Base-by-base conservation (phyloP, 2,888 invertebrate species). In the Thereva unica region DNA sequence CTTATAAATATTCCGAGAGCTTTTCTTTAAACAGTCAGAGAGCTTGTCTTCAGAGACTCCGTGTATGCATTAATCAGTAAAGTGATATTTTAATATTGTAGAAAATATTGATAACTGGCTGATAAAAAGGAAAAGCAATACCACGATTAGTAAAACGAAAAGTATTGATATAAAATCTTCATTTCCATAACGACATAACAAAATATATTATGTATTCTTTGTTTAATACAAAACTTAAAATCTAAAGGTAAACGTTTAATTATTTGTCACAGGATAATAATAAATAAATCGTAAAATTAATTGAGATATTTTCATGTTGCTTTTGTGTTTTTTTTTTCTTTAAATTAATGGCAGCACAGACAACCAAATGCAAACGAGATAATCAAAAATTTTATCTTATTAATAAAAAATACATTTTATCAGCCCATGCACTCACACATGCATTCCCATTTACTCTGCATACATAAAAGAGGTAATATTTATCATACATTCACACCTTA, bases 291-390 rank as follows among this genome's bases (percentile, higher is more conserved):
- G 42, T 6, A 44, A 59, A 59, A 55, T 55, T 49, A 65, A 40
- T 41, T 9, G 52, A 12, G 52, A 38, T 55, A 23, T 23, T 23
- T n/a, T 23, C 23, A 23, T 23, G 23, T 23, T 23, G 23, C 23
- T 23, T 23, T 23, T 23, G 23, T 23, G 23, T 23, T 23, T 23
- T 23, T 23, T 23, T 23, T 23, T 23, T 23, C 23, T 70, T 67
- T 53, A 66, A 57, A 50, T 66, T 68, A 72, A 72, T 72, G 71
- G 71, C 71, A 72, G 71, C 70, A 68, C 71, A 71, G 66, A 67
- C 70, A 70, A 69, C 67, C 69, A 59, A 47, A 64, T 67, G 49
- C 53, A 61, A 52, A 54, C 47, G 12, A 35, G 12, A 52, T 42
- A 59, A 56, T 49, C 44, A 49, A 23, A 37, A 40, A 3, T 23